phyloP scores from a whole-genome alignment of 2,797 vertebrate species.

The Eospalax fontanierii region DNA sequence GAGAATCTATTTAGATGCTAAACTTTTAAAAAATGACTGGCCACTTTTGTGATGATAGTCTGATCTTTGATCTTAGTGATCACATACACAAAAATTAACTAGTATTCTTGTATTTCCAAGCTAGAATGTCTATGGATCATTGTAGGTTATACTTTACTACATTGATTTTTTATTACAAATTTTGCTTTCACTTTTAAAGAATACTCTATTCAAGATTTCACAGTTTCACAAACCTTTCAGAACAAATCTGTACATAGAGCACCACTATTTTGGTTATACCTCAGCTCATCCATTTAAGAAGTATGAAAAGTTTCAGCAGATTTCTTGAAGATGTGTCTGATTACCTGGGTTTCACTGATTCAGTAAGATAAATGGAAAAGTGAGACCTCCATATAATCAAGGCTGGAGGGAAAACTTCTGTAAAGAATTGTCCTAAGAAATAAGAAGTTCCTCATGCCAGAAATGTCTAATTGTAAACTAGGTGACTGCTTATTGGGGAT shows the following conservation, averaged over 20 bases:
- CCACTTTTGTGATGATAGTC: neutral
- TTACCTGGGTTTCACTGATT: slow-evolving; percentile 64
- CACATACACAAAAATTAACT: slow-evolving; percentile 15
- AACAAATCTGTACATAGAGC: slow-evolving; percentile 4
- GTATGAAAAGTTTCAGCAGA: slow-evolving; percentile 63
- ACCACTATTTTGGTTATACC: slow-evolving; percentile 75
- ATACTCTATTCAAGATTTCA: slow-evolving; percentile 62
- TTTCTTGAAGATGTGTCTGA: slow-evolving; percentile 75
- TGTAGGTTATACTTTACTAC: neutral
- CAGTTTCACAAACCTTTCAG: slow-evolving; percentile 68
- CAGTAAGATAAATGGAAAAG: slow-evolving; percentile 74
- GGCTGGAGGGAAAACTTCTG: slow-evolving; percentile 46
- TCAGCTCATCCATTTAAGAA: slow-evolving; percentile 72
- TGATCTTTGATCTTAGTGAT: slow-evolving; percentile 39
- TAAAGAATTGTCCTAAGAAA: slow-evolving; percentile 54
- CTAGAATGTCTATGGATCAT: slow-evolving; percentile 42
- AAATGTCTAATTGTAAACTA: slow-evolving; percentile 59
- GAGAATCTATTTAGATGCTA: slow-evolving; percentile 29
- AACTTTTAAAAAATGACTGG: slow-evolving; percentile 6
- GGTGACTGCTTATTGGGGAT: slow-evolving; percentile 17
- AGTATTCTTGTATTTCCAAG: neutral
- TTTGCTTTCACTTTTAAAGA: slow-evolving; percentile 62
- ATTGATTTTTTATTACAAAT: slow-evolving; percentile 43
- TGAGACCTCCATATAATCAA: slow-evolving; percentile 66
- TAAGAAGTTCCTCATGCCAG: neutral